Evolutionary conservation across 1,140 invertebrate species (phyloP).

Genomic region (Penaeus vannamei): DNA sequence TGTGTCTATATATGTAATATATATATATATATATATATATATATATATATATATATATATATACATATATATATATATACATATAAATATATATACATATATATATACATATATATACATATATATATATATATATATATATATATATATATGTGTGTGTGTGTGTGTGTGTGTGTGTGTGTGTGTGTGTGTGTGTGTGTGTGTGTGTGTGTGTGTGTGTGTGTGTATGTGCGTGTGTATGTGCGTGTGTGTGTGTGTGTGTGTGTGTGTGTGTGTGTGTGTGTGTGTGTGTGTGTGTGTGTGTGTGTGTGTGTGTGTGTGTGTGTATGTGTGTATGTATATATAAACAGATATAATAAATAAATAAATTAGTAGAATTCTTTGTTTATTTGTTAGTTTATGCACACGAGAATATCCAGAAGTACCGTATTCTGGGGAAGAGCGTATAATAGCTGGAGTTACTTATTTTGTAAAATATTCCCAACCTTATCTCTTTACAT

Average conservation of each 20-base stretch:
- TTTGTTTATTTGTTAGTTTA: too few relatives aligned
- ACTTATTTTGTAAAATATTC: too few relatives aligned
- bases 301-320: neutral
- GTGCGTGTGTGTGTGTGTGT: neutral
- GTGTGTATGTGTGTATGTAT: neutral
- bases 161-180: neutral
- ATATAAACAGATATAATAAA: neutral
- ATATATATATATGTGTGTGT: slow-evolving; percentile 2
- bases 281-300: neutral
- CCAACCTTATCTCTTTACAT: too few relatives aligned
- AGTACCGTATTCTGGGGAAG: too few relatives aligned
- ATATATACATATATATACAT: neutral
- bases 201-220: neutral
- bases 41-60: slow-evolving; percentile 9
- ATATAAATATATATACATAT: slow-evolving; percentile 8
- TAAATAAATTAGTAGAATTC: neutral
- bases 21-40: neutral
- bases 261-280: neutral
- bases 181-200: neutral
- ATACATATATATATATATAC: slow-evolving; percentile 22
- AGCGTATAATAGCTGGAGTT: too few relatives aligned
- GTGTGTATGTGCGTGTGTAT: neutral
- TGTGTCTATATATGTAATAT: neutral
- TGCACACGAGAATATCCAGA: too few relatives aligned
- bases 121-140: neutral